Conservation (phyloP, 2,113 vertebrate species). For the Camelus dromedarius region DNA sequence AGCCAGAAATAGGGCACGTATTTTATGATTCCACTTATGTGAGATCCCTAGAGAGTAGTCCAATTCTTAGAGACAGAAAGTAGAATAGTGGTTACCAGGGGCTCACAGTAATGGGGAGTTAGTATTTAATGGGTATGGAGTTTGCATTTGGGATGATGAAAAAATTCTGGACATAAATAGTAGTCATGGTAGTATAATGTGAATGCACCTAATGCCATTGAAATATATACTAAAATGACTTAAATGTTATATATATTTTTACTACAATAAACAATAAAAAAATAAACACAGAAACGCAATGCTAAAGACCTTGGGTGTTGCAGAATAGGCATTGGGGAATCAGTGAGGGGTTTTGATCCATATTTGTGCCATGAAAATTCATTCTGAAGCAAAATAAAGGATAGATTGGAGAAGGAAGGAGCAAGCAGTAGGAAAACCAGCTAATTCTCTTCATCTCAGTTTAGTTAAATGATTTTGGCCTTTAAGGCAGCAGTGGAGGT, state of each 20-base stretch:
- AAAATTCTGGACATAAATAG: background rate
- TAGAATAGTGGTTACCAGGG: background rate
- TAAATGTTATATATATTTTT: background rate
- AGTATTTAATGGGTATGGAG: background rate
- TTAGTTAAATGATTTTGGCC: background rate
- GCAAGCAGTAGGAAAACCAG: background rate
- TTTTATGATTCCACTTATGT: background rate
- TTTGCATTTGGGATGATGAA: background rate
- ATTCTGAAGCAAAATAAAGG: background rate
- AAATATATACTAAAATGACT: background rate
- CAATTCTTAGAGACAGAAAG: background rate
- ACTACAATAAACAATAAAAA: background rate
- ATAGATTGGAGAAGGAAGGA: background rate
- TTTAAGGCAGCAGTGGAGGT: background rate
- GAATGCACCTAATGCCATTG: background rate
- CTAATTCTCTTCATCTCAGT: background rate
- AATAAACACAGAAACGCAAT: background rate
- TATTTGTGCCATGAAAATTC: background rate
- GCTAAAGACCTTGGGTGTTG: background rate
- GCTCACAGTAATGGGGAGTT: background rate
- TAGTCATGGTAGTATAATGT: background rate
- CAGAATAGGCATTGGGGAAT: background rate
- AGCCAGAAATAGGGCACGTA: background rate
- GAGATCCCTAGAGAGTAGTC: background rate
- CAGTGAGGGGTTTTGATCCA: background rate